Evolutionary conservation across 2,888 invertebrate genomes (phyloP), one percentile per base, ranked within the genome.

Genomic region (Acholoe squamosa): DNA sequence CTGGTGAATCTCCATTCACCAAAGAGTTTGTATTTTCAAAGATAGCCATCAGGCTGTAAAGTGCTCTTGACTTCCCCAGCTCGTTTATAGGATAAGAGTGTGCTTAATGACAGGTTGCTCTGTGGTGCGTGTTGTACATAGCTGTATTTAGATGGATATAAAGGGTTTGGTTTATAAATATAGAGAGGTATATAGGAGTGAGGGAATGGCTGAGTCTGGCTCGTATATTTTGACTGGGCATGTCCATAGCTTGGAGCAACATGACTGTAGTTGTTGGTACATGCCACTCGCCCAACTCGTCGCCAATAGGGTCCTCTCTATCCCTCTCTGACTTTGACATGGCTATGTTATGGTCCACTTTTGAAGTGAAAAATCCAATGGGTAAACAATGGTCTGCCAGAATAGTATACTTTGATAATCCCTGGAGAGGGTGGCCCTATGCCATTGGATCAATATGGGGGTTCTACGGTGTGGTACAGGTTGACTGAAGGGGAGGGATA

Each of bases 281-380:
- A 71, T 71, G 31, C 71, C 71, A 71, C 71, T 7, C 25, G 28
- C 5, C 25, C 25, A 71, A 71, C 31, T 71, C 5, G 71, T 28
- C 31, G 28, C 61, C n/a, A 61, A n/a, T 61, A 61, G 19, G 43
- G 61, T 77, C n/a, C 77, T 28, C 25, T n/a, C 77, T 77, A 77
- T 43, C 34, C 84, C 84, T 43, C n/a, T 84, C n/a, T 84, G 84
- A 43, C 84, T 84, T 84, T 61, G 61, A n/a, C n/a, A 19, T 61
- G 22, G n/a, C 22, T 19, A 14, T 61, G 86, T 86, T 31, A 7
- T 54, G 52, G 86, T 12, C 5, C 43, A 22, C 51, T 84, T 86
- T 86, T 86, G 25, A 86, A 86, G 31, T 86, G 22, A 86, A 86
- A 86, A 86, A 86, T 52, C 52, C 28, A 52, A 86, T 86, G 52